Evolutionary conservation across 2,888 invertebrate genomes (phyloP), one percentile per base, ranked within the genome.

Genomic region (Dysmachus trigonus): DNA sequence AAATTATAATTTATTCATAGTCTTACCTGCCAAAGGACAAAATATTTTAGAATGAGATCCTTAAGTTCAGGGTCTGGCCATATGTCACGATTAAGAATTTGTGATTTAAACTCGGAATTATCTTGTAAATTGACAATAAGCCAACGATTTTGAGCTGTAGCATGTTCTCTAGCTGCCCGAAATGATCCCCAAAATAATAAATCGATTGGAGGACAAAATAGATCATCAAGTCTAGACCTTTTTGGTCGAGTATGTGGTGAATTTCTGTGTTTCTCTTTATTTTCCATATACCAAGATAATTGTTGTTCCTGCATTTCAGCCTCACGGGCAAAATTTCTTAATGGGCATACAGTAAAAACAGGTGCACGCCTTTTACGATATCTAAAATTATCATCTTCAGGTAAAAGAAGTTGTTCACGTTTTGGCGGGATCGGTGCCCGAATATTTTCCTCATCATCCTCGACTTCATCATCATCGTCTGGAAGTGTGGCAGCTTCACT

Each of bases 51-150:
- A 30, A 96, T 92, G 86, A 95, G 91, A 85, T 93, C 93, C 87
- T 94, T 93, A 6, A 96, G 93, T 86, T 93, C 93, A 72, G 91
- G 90, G 88, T 94, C 93, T 15, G 95, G 93, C 96, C 96, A 96
- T 1, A 96, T 93, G 90, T 96, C 96, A 73, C 95, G 92, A 91
- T 95, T 95, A 76, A 96, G 91, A 10, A 94, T 93, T 91, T 95
- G 95, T 88, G 95, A 95, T 30, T 94, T 92, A 90, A 96, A 96
- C 15, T 95, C 94, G 88, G 93, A 93, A 31, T 94, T 93, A 90
- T 95, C 94, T 90, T 96, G 95, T 8, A 96, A 93, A 90, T 96
- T 96, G 0, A 95, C 94, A 88, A 96, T 91, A 31, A 96, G 90
- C 96, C 96, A 96, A 86, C 93, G 93, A 88, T 94, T 94, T 18